Evolutionary conservation across 2,888 invertebrate genomes (phyloP), one percentile per base, ranked within the genome.

Genomic region (Tetropium fuscum): DNA sequence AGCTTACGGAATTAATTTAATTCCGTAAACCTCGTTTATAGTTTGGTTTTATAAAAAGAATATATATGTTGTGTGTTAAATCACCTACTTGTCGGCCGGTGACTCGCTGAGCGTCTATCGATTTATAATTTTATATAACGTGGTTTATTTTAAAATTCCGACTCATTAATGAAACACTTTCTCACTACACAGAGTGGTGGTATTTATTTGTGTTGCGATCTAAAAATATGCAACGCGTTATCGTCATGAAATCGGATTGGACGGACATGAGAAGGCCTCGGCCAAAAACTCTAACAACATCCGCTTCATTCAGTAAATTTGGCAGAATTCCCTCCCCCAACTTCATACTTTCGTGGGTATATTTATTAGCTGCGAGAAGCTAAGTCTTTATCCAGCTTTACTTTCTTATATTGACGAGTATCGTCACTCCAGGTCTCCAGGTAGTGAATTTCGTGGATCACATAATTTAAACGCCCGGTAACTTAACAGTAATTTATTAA

Each of bases 231-330:
- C 32, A 20, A n/a, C 11, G 36, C 36, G 15, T 19, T 36, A 36
- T 15, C 48, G 48, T 48, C 48, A 48, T 16, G 20, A 19, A 13
- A 25, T 25, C 7, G 36, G 48, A 48, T 48, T 48, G 13, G 48
- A 48, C 48, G 48, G 48, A 34, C 34, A 36, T 19, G 16, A 48
- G 38, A 22, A 36, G 11, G 48, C 47, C 34, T 13, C 20, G 10
- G 34, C 19, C 48, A 36, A 48, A 48, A 36, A 48, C n/a, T 48
- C 36, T 22, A 25, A 13, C 36, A 36, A 36, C 48, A 36, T 48
- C 48, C 48, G 48, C 18, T 48, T 25, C 48, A 48, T 48, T 48
- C 48, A 48, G 48, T 36, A 48, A 25, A 20, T 48, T 48, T 34
- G 22, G 48, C 27, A 22, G 13, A 27, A n/a, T n/a, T n/a, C n/a